Base-by-base conservation (phyloP, 2,888 invertebrate species). In the Pseudeuparius sepicola region DNA sequence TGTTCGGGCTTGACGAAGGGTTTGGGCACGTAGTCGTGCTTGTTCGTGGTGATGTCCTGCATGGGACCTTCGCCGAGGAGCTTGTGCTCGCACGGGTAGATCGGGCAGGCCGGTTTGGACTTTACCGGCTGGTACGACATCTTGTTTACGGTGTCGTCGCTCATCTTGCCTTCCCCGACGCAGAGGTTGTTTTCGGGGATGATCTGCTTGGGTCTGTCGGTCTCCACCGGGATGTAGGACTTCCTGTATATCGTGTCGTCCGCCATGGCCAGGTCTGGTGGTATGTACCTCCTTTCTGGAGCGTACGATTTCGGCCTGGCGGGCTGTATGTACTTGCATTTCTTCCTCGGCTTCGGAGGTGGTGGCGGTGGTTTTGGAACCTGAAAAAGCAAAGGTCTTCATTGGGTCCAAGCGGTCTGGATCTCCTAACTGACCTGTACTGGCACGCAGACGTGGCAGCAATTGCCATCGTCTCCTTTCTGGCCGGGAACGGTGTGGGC, bases 31-130 rank as follows among this genome's bases (percentile, higher is more conserved):
- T 66, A 83, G 63, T 82, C 81, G 54, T 78, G 78, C 24, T 78
- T 77, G 45, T 78, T 74, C 1, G 81, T 82, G 2, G 83, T 83
- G 40, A 75, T 60, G 43, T 73, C 73, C 59, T 79, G 76, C 67
- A 82, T 75, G n/a, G 80, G 78, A 12, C 70, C 70, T 43, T 71
- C 70, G 0, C 75, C 73, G 50, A 70, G 64, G 50, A 74, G 65
- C 54, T 73, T 74, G 56, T 73, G 73, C 57, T 71, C 67, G 37
- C 71, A 71, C 2, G 77, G 78, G 1, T 70, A 63, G 43, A 77
- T 71, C 2, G 74, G 58, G 20, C 58, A 57, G 2, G 73, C 67
- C 14, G 75, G 73, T 36, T 63, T 54, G 10, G 66, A 61, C 1
- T 65, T 68, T 43, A 72, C 73, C 4, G 73, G 74, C 26, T 71